Percentiles rank a stretch among this genome's conserved stretches.
Conservation (phyloP, 2,113 vertebrate species). For the Crotalus horridus region DNA sequence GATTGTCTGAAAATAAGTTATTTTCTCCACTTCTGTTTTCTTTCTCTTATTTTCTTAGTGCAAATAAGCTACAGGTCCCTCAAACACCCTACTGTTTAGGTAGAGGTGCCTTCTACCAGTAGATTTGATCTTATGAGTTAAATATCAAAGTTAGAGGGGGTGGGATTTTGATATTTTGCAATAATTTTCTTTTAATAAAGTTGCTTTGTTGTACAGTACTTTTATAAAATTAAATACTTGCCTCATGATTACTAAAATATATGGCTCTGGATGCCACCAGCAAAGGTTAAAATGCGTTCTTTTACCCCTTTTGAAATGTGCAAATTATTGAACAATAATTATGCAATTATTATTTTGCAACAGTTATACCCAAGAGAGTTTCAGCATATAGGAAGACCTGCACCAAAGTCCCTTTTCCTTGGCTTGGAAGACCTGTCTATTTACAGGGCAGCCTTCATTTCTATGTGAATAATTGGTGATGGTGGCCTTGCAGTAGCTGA, state of each 20-base stretch:
- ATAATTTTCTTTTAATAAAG: background rate
- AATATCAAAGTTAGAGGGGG: background rate
- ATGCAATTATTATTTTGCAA: background rate
- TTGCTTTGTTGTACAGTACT: background rate
- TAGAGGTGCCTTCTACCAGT: background rate
- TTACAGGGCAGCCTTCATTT: background rate
- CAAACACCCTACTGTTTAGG: background rate
- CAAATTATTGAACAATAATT: background rate
- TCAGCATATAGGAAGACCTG: background rate
- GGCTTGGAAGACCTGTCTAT: background rate
- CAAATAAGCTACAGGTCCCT: background rate
- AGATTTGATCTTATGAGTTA: background rate
- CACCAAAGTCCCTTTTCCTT: background rate
- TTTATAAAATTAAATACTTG: background rate
- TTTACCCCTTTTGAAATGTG: background rate
- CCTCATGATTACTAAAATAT: background rate
- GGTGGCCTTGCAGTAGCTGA: background rate
- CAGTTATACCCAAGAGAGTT: background rate
- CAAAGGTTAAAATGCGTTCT: background rate
- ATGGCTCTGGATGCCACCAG: background rate
- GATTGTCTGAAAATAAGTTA: background rate
- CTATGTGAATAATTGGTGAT: background rate
- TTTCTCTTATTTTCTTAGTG: background rate
- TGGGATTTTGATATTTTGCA: background rate
- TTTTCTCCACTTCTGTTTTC: background rate